A percentile compares a stretch with the other conserved stretches of the same genome.
Conservation (phyloP, 2,113 vertebrate species). For the Lophius piscatorius region DNA sequence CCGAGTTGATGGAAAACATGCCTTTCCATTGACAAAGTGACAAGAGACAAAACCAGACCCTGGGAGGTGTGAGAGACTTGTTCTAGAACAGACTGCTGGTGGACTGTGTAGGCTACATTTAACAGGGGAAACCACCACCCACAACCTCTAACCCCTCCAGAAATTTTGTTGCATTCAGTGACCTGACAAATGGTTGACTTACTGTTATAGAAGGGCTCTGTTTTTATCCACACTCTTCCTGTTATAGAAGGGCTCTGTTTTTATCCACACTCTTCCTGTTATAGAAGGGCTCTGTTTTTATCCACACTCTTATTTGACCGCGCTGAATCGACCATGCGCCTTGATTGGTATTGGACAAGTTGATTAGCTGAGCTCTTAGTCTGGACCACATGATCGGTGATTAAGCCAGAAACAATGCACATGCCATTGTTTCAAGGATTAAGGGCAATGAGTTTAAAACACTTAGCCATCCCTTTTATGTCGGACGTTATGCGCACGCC, state of each 20-base stretch:
- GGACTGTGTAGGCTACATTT: background rate
- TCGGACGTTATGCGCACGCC: conserved; percentile 8
- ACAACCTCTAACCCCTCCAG: background rate
- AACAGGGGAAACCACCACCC: background rate
- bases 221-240: no score
- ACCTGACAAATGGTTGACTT: background rate
- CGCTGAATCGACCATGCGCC: conserved; percentile 2
- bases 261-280: background rate
- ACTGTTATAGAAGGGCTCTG: no score
- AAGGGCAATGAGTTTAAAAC: conserved; percentile 33
- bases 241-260: no score
- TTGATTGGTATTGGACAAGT: conserved; percentile 22
- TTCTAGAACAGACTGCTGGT: conserved; percentile 24
- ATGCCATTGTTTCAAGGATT: conserved; percentile 51
- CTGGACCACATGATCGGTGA: conserved; percentile 46
- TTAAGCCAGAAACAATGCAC: conserved; percentile 33
- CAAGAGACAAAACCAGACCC: conserved; percentile 33
- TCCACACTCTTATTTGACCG: background rate
- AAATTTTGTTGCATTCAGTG: background rate
- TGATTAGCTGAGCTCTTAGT: conserved; percentile 50
- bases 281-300: background rate
- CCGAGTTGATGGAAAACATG: conserved; percentile 48
- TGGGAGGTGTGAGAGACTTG: conserved; percentile 39
- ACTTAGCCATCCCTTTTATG: conserved; percentile 9
- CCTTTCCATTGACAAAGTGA: conserved; percentile 37